These are phyloP conservation scores for Saccostrea cuccullata DNA, from an alignment of 1,140 invertebrate genomes.

Conservation along the genomic window DNA sequence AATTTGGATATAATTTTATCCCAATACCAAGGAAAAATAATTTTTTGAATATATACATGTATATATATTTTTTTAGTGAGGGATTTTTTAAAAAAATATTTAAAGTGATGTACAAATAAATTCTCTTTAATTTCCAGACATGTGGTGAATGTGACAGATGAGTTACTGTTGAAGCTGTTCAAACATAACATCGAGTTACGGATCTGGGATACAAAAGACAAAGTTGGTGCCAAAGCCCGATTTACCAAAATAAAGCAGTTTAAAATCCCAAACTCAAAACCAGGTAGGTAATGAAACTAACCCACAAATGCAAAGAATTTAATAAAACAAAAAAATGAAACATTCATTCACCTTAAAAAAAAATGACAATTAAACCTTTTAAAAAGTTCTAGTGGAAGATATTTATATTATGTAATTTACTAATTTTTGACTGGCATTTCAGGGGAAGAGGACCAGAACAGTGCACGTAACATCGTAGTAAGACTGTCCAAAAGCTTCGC, in stretches of 20 bases:
- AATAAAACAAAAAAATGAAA: background rate
- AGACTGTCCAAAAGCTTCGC: conserved; percentile 68
- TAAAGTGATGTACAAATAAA: background rate
- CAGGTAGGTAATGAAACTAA: conserved; percentile 59
- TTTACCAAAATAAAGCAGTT: conserved; percentile 76
- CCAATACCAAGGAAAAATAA: too few species aligned
- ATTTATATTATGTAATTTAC: too few species aligned
- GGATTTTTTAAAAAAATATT: too few species aligned
- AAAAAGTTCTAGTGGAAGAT: too few species aligned
- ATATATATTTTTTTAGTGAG: too few species aligned
- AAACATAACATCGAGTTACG: conserved; percentile 73
- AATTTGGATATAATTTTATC: too few species aligned
- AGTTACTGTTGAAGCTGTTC: conserved; percentile 73
- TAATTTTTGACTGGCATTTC: conserved; percentile 39
- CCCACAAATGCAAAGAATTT: background rate
- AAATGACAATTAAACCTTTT: too few species aligned
- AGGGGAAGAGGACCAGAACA: conserved; percentile 74
- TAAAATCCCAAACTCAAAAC: conserved; percentile 71
- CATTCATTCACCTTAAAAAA: background rate
- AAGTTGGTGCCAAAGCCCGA: conserved; percentile 72
- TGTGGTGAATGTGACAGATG: conserved; percentile 71
- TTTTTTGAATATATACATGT: too few species aligned
- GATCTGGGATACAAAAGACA: conserved; percentile 77
- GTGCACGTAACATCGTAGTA: conserved; percentile 71
- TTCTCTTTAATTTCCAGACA: conserved; percentile 67